phyloP scores from a whole-genome alignment of 2,113 vertebrate species.

The Caretta caretta region DNA sequence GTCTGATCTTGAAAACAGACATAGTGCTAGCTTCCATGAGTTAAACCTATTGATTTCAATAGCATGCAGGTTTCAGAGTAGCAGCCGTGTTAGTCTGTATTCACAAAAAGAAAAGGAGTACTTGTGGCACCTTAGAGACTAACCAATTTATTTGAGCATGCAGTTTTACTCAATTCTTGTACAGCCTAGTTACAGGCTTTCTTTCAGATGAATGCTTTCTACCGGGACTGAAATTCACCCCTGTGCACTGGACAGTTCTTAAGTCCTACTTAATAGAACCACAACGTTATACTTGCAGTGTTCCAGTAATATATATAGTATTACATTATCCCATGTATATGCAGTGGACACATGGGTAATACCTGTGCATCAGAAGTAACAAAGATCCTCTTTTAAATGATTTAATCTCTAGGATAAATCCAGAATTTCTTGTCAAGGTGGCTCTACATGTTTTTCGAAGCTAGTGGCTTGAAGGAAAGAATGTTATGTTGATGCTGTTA shows the following conservation, averaged over 20 bases:
- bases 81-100: too few relatives aligned
- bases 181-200: background rate
- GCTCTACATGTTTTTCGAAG: background rate
- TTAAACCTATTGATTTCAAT: background rate
- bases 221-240: background rate
- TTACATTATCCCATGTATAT: fast-evolving
- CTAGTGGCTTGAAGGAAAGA: fast-evolving
- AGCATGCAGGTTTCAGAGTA: background rate
- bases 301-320: fast-evolving
- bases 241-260: background rate
- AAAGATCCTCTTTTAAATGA: background rate
- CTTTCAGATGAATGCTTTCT: background rate
- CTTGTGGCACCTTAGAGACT: too few relatives aligned
- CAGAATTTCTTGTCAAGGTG: background rate
- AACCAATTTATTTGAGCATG: background rate
- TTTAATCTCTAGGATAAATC: background rate
- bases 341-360: fast-evolving
- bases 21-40: background rate
- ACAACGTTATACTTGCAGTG: background rate
- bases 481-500: background rate
- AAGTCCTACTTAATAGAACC: background rate
- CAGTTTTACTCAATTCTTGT: background rate
- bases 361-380: fast-evolving
- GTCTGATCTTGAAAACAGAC: background rate
- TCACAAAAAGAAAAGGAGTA: too few relatives aligned